A percentile compares a stretch with the other conserved stretches of the same genome.
These are phyloP conservation scores for Coptodon rendalli DNA, from an alignment of 2,113 vertebrate species.

Conservation along the genomic window DNA sequence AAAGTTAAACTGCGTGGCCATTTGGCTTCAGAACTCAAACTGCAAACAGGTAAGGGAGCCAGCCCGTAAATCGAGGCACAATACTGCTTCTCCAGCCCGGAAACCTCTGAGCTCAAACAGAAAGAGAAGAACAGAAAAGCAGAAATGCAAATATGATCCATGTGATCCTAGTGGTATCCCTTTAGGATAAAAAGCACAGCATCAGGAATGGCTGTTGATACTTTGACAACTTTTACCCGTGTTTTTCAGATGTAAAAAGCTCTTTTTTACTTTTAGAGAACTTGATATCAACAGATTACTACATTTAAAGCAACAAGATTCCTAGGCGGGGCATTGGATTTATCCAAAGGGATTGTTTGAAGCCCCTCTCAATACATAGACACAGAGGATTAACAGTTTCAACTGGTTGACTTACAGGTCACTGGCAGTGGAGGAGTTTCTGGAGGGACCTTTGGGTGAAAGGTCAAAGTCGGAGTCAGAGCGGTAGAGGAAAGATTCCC, in stretches of 20 bases:
- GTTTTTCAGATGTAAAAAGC: neutral
- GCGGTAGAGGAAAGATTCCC: constrained; percentile 92
- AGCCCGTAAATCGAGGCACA: neutral
- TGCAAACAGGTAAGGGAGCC: neutral
- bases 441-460: constrained; percentile 83
- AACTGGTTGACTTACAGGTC: constrained; percentile 80
- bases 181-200: neutral
- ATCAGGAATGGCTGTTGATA: neutral
- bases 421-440: constrained; percentile 84
- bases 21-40: neutral
- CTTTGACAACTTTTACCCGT: neutral
- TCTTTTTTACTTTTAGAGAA: neutral
- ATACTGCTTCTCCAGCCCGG: neutral
- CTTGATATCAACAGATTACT: neutral
- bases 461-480: constrained; percentile 91
- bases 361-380: neutral
- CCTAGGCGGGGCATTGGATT: neutral
- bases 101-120: neutral
- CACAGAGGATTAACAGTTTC: neutral
- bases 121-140: neutral
- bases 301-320: neutral
- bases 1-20: neutral
- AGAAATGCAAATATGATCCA: neutral
- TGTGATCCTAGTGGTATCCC: neutral
- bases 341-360: neutral